These are phyloP conservation scores for Crypturellus undulatus DNA, from an alignment of 2,113 vertebrate genomes.

Conservation along the genomic window DNA sequence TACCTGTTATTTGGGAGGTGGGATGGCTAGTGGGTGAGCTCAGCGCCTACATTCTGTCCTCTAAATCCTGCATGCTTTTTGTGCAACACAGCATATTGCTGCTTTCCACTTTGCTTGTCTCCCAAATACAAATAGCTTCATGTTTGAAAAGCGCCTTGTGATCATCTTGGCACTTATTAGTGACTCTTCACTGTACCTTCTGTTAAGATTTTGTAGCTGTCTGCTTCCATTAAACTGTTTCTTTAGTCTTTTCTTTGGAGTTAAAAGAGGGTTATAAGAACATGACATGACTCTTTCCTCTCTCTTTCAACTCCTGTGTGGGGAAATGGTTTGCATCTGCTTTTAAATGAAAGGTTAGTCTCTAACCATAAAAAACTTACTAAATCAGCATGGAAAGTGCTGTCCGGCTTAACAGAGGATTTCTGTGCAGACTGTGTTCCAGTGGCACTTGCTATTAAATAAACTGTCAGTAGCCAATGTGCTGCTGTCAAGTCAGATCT, in stretches of 20 bases:
- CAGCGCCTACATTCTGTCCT: background rate
- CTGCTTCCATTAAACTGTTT: background rate
- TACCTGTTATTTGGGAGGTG: background rate
- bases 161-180: conserved; percentile 30
- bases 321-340: conserved; percentile 30
- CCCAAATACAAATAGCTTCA: background rate
- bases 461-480: background rate
- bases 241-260: conserved; percentile 3
- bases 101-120: background rate
- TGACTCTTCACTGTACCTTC: background rate
- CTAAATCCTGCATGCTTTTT: background rate
- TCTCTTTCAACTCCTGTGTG: background rate
- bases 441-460: background rate
- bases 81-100: background rate
- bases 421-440: background rate
- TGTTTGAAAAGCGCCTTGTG: conserved; percentile 19
- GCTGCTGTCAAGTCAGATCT: conserved; percentile 17
- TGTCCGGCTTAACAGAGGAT: background rate
- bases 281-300: background rate
- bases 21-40: background rate
- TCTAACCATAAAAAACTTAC: conserved; percentile 23
- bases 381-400: background rate
- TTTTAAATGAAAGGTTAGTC: conserved; percentile 50
- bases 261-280: conserved; percentile 16
- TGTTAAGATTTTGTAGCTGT: background rate